A percentile compares a stretch with the other conserved stretches of the same genome.
Evolutionary conservation across 2,113 vertebrate species (phyloP).

Genomic region (Martes martes): DNA sequence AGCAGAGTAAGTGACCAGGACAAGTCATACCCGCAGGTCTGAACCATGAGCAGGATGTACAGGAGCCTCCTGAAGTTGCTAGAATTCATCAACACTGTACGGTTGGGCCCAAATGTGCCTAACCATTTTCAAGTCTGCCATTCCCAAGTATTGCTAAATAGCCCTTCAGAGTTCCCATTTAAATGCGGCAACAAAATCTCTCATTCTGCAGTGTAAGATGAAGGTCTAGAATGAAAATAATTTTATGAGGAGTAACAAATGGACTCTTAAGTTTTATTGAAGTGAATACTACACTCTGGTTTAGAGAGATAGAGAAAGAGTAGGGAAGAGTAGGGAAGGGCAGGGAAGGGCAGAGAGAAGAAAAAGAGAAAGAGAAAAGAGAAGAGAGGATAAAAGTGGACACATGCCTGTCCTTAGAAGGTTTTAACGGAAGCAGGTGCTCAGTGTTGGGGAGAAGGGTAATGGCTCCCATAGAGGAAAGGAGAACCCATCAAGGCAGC

Average conservation of each 20-base stretch:
- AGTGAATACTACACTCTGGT: neutral
- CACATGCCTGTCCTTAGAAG: neutral
- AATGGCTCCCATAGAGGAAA: neutral
- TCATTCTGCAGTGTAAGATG: neutral
- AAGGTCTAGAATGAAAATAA: slow-evolving; percentile 15
- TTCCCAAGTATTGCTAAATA: neutral
- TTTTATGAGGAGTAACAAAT: neutral
- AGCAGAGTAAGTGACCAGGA: neutral
- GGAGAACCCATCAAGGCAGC: neutral
- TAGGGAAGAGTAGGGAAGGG: neutral
- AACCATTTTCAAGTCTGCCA: neutral
- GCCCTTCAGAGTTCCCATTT: neutral
- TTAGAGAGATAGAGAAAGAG: neutral
- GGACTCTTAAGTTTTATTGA: neutral
- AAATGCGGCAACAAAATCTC: neutral
- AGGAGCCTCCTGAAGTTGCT: neutral
- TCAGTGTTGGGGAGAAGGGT: neutral
- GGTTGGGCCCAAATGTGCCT: neutral
- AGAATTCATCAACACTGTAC: neutral
- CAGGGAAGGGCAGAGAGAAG: neutral
- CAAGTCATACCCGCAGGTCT: neutral
- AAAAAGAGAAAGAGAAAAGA: neutral
- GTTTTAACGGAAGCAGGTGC: neutral
- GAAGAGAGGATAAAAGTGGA: neutral
- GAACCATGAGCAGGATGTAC: neutral